A percentile compares a stretch with the other conserved stretches of the same genome.
phyloP scores from a whole-genome alignment of 2,797 vertebrate genomes.

The Bovichtus variegatus region DNA sequence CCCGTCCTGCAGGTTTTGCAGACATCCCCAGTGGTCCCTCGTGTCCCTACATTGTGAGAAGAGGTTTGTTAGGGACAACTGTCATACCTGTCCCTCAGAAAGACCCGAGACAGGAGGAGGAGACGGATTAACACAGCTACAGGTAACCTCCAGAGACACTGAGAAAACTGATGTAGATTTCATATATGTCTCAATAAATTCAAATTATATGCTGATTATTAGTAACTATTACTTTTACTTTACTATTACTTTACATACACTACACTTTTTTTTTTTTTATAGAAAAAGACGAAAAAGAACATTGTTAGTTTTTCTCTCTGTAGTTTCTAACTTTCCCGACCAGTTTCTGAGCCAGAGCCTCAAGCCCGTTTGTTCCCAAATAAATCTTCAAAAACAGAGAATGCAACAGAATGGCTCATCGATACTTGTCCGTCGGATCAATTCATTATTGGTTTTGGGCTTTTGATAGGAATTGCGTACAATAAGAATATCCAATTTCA shows the following conservation, averaged over 20 bases:
- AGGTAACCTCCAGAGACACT: constrained; percentile 34
- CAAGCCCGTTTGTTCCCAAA: neutral
- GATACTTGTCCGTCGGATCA: neutral
- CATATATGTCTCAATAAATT: neutral
- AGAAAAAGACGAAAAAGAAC: neutral
- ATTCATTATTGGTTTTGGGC: neutral
- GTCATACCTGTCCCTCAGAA: constrained; percentile 71
- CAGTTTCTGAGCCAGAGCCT: neutral
- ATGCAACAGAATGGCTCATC: neutral
- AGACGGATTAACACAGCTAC: constrained; percentile 70
- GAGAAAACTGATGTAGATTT: neutral
- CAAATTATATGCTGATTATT: neutral
- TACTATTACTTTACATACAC: neutral
- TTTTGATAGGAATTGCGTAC: neutral
- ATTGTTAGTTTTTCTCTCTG: neutral
- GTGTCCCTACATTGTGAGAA: constrained; percentile 88
- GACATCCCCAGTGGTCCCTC: constrained; percentile 88
- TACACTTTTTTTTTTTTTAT: no score
- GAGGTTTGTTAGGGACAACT: constrained; percentile 86
- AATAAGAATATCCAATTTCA: neutral
- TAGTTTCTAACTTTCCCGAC: neutral
- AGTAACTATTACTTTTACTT: no score
- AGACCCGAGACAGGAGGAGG: constrained; percentile 53
- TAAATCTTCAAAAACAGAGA: neutral
- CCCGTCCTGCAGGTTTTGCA: constrained; percentile 83